Evolutionary conservation across 2,888 invertebrate species (phyloP).

Genomic region (Cybosia mesomella): DNA sequence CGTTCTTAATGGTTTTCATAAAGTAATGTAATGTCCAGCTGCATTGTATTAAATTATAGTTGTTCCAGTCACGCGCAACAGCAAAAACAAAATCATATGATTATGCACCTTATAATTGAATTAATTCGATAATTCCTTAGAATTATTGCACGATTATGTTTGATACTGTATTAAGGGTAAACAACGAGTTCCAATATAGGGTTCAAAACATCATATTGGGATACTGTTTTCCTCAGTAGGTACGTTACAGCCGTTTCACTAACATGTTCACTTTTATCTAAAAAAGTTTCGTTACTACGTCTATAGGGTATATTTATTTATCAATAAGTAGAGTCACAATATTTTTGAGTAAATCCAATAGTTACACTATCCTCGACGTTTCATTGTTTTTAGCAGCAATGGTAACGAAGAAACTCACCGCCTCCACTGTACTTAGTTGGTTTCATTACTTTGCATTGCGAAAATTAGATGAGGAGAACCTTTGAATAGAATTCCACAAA

Average conservation of each 20-base stretch:
- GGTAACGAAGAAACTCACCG: too few species aligned
- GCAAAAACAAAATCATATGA: conserved; percentile 42
- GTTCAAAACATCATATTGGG: neutral
- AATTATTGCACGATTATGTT: conserved; percentile 42
- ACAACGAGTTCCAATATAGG: neutral
- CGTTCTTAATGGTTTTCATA: conserved; percentile 28
- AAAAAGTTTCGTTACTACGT: neutral
- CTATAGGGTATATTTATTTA: too few species aligned
- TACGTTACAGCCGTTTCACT: neutral
- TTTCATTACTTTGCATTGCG: too few species aligned
- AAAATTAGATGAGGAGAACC: neutral
- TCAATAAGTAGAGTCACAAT: too few species aligned
- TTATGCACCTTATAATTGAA: conserved; percentile 43
- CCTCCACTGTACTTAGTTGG: too few species aligned
- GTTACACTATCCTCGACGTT: too few species aligned
- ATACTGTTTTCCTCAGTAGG: neutral
- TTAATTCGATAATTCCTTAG: conserved; percentile 51
- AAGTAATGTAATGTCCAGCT: conserved; percentile 34
- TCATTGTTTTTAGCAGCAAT: too few species aligned
- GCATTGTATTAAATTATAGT: conserved; percentile 43
- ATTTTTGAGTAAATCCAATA: too few species aligned
- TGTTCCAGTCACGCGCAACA: conserved; percentile 38
- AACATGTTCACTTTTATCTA: neutral
- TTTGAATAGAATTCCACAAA: neutral
- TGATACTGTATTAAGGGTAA: conserved; percentile 30